A percentile compares a stretch with the other conserved stretches of the same genome.
Evolutionary conservation across 2,888 invertebrate genomes (phyloP).

Genomic region (Dolichomitus sp.): DNA sequence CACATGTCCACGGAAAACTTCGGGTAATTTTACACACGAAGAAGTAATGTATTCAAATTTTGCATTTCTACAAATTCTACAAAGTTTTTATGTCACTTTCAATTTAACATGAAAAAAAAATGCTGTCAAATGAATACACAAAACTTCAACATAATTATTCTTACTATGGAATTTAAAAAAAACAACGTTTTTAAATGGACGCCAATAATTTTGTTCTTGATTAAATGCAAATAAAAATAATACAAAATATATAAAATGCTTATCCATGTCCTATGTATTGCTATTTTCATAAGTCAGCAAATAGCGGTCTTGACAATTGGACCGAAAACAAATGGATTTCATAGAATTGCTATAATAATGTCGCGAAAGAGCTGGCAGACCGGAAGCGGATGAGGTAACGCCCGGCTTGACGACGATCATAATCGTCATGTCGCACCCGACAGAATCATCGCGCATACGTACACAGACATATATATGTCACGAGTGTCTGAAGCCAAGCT

Average conservation of each 20-base stretch:
- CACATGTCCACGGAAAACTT: too few relatives aligned
- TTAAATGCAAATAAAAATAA: too few relatives aligned
- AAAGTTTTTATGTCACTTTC: too few relatives aligned
- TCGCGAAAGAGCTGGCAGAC: slow-evolving; percentile 25
- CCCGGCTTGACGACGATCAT: slow-evolving; percentile 59
- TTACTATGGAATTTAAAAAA: too few relatives aligned
- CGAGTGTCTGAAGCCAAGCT: slow-evolving; percentile 29
- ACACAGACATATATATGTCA: slow-evolving; percentile 33
- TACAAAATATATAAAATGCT: neutral
- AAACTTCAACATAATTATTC: too few relatives aligned
- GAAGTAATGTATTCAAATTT: too few relatives aligned
- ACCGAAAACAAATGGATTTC: slow-evolving; percentile 15
- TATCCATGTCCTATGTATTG: neutral
- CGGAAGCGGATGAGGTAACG: slow-evolving; percentile 78
- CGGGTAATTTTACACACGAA: too few relatives aligned
- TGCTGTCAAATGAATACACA: too few relatives aligned
- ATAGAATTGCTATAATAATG: slow-evolving; percentile 24
- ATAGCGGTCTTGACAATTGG: neutral
- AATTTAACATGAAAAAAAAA: too few relatives aligned
- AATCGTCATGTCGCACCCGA: slow-evolving; percentile 54
- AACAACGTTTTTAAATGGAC: too few relatives aligned
- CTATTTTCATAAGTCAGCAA: neutral
- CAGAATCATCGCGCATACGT: slow-evolving; percentile 25
- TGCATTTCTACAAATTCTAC: too few relatives aligned
- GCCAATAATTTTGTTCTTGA: too few relatives aligned